phyloP scores from a whole-genome alignment of 1,140 invertebrate genomes.

The Anagrus nilaparvatae region DNA sequence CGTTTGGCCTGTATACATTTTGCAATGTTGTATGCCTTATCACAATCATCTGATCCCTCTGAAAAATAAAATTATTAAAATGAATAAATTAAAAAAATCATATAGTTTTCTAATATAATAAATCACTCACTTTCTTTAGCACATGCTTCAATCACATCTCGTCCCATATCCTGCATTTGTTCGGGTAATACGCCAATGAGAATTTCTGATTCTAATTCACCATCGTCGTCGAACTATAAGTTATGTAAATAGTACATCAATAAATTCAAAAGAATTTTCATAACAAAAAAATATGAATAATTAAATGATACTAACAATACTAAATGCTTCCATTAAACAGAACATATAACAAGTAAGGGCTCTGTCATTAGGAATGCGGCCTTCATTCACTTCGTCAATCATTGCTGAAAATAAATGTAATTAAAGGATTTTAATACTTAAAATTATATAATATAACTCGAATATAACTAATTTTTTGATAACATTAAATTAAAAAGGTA shows the following conservation, averaged over 20 bases:
- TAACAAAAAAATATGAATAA: neutral
- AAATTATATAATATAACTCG: too few relatives aligned
- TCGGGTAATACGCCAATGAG: conserved; percentile 27
- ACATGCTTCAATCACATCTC: conserved; percentile 18
- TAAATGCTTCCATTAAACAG: conserved; percentile 32
- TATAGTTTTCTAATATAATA: too few relatives aligned
- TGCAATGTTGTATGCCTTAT: conserved; percentile 26
- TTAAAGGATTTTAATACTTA: too few relatives aligned
- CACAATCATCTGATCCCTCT: conserved; percentile 26
- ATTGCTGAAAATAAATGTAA: conserved; percentile 22
- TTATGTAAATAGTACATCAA: neutral
- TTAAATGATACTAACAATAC: conserved; percentile 27
- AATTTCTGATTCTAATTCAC: conserved; percentile 27
- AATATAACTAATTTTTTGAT: too few relatives aligned
- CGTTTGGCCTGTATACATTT: conserved; percentile 22
- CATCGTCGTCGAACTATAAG: conserved; percentile 29
- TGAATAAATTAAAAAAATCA: neutral
- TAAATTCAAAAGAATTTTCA: neutral
- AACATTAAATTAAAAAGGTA: too few relatives aligned
- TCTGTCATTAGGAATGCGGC: conserved; percentile 21
- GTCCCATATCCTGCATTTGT: conserved; percentile 13
- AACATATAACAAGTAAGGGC: conserved; percentile 35
- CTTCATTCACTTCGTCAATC: conserved; percentile 28
- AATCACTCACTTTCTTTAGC: conserved; percentile 15
- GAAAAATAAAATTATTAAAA: conserved; percentile 10